Percentiles rank a stretch among this genome's conserved stretches.
Evolutionary conservation across 2,797 vertebrate genomes (phyloP).

Genomic region (Platyrinchus mystaceus): DNA sequence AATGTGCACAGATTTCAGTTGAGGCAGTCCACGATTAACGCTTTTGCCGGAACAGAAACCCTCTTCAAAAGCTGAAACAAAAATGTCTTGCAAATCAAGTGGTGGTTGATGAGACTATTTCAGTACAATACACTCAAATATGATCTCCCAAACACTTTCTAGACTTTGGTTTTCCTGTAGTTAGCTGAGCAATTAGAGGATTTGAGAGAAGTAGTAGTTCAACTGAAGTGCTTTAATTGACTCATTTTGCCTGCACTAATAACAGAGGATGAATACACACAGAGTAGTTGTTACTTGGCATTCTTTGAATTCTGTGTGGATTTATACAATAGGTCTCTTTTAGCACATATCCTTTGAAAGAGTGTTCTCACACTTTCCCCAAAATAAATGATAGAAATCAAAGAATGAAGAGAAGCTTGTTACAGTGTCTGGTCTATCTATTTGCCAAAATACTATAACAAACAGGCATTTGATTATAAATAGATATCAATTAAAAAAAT

Average conservation of each 20-base stretch:
- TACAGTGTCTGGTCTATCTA: neutral
- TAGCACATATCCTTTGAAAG: neutral
- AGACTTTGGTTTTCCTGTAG: neutral
- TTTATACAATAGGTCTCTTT: constrained; percentile 54
- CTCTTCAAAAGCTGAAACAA: constrained; percentile 18
- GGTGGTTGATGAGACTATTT: neutral
- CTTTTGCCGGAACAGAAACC: neutral
- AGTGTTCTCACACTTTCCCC: constrained; percentile 20
- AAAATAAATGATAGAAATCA: neutral
- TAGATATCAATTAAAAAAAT: neutral
- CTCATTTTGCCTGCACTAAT: constrained; percentile 34
- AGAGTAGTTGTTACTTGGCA: constrained; percentile 5
- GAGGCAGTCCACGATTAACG: neutral
- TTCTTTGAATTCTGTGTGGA: constrained; percentile 32
- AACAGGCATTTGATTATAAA: constrained; percentile 7
- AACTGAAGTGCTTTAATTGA: constrained; percentile 42
- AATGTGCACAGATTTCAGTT: neutral
- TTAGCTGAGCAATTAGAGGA: constrained; percentile 15
- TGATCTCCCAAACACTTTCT: neutral
- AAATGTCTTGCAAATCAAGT: neutral
- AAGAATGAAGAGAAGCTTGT: neutral
- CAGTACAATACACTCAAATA: neutral
- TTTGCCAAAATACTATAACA: neutral
- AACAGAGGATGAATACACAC: constrained; percentile 34
- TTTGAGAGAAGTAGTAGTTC: constrained; percentile 22